Percentiles rank a stretch among this genome's conserved stretches.
phyloP scores from a whole-genome alignment of 1,140 invertebrate species.

The Trypoxylus dichotomus region DNA sequence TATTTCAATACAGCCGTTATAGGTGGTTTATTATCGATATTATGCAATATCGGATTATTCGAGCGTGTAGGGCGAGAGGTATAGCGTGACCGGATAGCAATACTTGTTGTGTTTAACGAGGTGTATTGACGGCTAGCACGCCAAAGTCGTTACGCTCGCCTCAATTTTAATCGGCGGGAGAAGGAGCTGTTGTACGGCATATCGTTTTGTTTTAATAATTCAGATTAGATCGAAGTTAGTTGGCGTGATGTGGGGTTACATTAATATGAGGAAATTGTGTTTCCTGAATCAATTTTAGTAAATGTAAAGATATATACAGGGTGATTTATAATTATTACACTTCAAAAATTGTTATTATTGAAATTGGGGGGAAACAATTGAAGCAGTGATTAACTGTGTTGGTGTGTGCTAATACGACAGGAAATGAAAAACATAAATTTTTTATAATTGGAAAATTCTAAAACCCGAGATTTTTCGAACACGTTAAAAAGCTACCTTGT shows the following conservation, averaged over 20 bases:
- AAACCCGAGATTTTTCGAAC: no score
- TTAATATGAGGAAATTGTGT: neutral
- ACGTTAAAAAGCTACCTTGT: no score
- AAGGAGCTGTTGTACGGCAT: neutral
- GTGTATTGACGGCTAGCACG: constrained; percentile 9
- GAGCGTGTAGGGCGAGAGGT: neutral
- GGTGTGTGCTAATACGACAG: no score
- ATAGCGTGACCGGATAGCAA: constrained; percentile 17
- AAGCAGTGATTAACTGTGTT: no score
- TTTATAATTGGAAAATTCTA: no score
- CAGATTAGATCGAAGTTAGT: neutral
- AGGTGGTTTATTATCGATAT: neutral
- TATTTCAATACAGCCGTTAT: neutral
- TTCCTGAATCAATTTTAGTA: no score
- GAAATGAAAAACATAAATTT: no score
- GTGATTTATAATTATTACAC: no score
- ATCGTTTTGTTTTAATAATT: neutral
- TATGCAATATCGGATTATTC: neutral
- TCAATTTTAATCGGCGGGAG: neutral
- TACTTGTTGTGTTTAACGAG: constrained; percentile 22
- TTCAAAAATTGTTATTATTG: no score
- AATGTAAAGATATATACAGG: no score
- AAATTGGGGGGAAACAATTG: no score
- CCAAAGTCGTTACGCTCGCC: neutral
- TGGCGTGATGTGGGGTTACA: neutral